Evolutionary conservation across 2,888 invertebrate species (phyloP), one percentile per base, ranked within the genome.

Genomic region (Nasonovia ribisnigri): DNA sequence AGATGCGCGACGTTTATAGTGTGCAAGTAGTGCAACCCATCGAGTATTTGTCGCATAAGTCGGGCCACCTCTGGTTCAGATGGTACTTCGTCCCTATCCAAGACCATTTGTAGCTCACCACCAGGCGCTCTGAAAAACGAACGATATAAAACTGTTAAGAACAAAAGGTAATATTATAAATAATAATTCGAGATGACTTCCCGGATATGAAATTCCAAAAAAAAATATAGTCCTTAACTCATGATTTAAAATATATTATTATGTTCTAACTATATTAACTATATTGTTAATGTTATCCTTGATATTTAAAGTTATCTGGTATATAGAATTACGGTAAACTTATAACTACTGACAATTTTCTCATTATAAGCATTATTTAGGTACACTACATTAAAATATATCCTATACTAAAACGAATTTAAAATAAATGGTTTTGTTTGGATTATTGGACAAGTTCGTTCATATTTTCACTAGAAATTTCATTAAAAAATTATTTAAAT

Each of bases 1-100:
- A 99, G 97, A 96, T 99, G 99, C 94, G 99, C 99, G 95, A 99
- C 98, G 95, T 98, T 98, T 95, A 97, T 97, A 95, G 98, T 97
- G 96, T 99, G 99, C 95, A 99, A 97, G 96, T 98, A 99, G 95
- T 97, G 97, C 94, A 99, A 97, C 94, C 98, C 99, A 96, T 98
- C 98, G 94, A 99, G 97, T 95, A 98, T 98, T 96, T 99, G 99
- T 95, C 97, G 97, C 96, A 99, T 97, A 95, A 99, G 97, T 95
- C 97, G 97, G 92, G 98, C 97, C 94, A 98, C 98, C 95, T 98
- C 98, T 94, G 97, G 96, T 96, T 99, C 99, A 94, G 97, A 97
- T 92, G 98, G 97, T 46, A 97, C 97, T 96, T 98, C 97, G 96
- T 98, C 98, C 95, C 98, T 97, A 96, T 99, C 98, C 95, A 99